Evolutionary conservation across 2,888 invertebrate genomes (phyloP), one percentile per base, ranked within the genome.

Genomic region (Caenorhabditis panamensis): DNA sequence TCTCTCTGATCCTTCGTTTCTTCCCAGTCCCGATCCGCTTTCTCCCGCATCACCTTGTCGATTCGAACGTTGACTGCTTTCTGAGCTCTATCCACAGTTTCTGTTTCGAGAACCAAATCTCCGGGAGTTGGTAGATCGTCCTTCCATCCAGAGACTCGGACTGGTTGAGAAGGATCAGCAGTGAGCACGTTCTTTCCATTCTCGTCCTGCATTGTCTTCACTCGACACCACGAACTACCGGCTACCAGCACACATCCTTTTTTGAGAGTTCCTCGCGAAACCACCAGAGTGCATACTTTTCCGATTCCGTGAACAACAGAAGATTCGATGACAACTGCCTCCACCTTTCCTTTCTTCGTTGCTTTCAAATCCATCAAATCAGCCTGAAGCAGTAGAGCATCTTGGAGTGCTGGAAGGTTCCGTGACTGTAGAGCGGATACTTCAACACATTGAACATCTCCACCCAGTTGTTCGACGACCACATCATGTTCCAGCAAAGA

Each of bases 301-400:
- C 95, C 95, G 82, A 88, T 73, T 3, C 89, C 92, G 1, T 93
- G 91, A 91, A 95, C 94, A 0, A 94, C 92, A 83, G 93, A 94
- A 0, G 96, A 95, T 92, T 99, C 99, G 0, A 99, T 93, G 0
- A 98, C 94, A 16, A 95, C 94, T 0, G 95, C 98, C 92, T 98
- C 97, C 0, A 95, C 95, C 1, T 93, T 92, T 0, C 97, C 97
- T 0, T 93, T 93, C 0, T 94, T 94, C 92, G 97, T 96, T 0
- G 95, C 95, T 87, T 93, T 94, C 18, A 97, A 92, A n/a, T 95
- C 94, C 94, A 96, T 94, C 0, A 97, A 89, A 90, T 97, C 96
- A 16, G 93, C 92, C 83, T 92, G 92, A 0, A 86, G 64, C 0
- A 90, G 54, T 2, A 90, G 82, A 6, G 71, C 94, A 94, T 92